Evolutionary conservation across 1,140 invertebrate genomes (phyloP), one percentile per base, ranked within the genome.

Genomic region (Teleogryllus occipitalis): DNA sequence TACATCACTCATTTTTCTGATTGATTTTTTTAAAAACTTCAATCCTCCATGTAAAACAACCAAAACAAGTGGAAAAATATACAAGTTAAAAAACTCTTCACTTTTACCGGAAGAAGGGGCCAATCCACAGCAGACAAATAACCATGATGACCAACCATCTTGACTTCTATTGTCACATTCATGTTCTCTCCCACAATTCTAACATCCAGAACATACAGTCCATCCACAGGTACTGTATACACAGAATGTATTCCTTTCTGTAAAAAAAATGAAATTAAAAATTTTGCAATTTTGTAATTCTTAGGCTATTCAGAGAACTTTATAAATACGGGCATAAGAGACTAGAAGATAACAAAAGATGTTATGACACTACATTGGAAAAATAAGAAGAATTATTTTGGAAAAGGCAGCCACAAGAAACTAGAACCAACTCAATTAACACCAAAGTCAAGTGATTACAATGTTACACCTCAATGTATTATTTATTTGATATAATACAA

Each of bases 51-150:
- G 47, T 39, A 75, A 80, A 80, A 49, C 21, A 76, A 39, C 5
- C 1, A 39, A 39, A 39, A 39, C 27, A 39, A 39, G 27, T 2
- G 27, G 27, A 39, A 39, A 39, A 39, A 39, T 39, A 39, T 39
- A 39, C 27, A 5, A 39, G 5, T 39, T 39, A 39, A 39, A 39
- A 39, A 39, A 39, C n/a, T 39, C 27, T 39, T 39, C 27, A 39
- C 27, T 39, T 39, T 39, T 5, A 89, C 88, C 21, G 86, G 84
- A 22, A 90, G 82, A 8, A 89, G 82, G 6, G 88, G 89, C 86
- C 86, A 89, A 81, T 90, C 90, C 22, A 86, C 85, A 72, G 89
- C 89, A 46, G 89, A 90, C 14, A 90, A 84, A 83, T 89, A 90
- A 12, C 89, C 89, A 84, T 87, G 81, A 39, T 84, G 80, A 27